Evolutionary conservation across 2,797 vertebrate species (phyloP).

Genomic region (Lemur catta): DNA sequence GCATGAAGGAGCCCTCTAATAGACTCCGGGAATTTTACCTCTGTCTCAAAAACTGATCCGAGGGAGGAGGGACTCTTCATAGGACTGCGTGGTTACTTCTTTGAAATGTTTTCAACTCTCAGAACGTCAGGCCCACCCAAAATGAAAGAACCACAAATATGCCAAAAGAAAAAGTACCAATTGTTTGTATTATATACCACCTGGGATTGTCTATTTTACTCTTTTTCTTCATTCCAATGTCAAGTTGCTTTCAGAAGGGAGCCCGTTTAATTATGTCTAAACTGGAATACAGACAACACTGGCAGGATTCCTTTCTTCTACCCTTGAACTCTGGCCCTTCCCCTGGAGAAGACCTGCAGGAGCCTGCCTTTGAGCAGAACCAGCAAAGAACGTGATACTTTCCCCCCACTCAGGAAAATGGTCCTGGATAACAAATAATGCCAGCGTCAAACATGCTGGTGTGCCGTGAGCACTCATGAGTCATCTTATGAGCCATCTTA

Average conservation of each 20-base stretch:
- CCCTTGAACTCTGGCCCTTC: not conserved
- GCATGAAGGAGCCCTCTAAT: too few species aligned
- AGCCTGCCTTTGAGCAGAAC: not conserved
- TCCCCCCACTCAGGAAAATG: rapidly evolving
- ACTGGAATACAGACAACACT: not conserved
- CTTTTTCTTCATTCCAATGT: not conserved
- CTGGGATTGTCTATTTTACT: not conserved
- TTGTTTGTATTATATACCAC: rapidly evolving
- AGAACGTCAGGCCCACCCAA: not conserved
- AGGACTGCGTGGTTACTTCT: too few species aligned
- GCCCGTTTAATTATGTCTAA: not conserved
- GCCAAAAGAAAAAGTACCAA: not conserved
- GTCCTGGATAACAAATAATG: not conserved
- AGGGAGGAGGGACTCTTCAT: too few species aligned
- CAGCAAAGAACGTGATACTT: not conserved
- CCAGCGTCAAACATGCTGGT: too few species aligned
- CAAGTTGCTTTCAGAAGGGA: rapidly evolving
- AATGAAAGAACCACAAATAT: rapidly evolving
- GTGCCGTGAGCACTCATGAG: rapidly evolving
- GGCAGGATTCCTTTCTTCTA: not conserved
- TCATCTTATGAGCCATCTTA: not conserved
- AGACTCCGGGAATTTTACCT: too few species aligned
- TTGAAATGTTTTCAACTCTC: not conserved
- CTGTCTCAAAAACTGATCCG: too few species aligned
- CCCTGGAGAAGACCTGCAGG: too few species aligned